Evolutionary conservation across 2,797 vertebrate species (phyloP).

Genomic region (Pseudotriccus pelzelni): DNA sequence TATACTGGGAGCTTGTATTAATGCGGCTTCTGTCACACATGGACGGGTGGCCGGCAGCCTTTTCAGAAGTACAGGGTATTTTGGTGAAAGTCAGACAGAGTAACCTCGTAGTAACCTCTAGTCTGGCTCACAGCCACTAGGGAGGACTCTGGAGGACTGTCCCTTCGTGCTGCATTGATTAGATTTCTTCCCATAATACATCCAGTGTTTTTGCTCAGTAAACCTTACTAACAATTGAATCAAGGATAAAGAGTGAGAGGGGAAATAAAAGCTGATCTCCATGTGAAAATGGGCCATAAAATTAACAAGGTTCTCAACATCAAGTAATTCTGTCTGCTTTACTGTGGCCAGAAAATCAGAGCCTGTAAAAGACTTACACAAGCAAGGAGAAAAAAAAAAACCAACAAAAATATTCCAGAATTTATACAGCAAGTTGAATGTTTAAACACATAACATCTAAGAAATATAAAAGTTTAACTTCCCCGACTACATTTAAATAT

Average conservation of each 20-base stretch:
- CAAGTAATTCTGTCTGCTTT: slow-evolving; percentile 45
- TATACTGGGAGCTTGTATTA: slow-evolving; percentile 59
- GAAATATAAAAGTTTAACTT: neutral
- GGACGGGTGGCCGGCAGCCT: slow-evolving; percentile 6
- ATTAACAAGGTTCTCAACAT: slow-evolving; percentile 51
- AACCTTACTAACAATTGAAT: slow-evolving; percentile 66
- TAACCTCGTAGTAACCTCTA: slow-evolving; percentile 78
- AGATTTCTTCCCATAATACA: slow-evolving; percentile 78
- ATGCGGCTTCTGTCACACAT: slow-evolving; percentile 68
- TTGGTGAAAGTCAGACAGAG: slow-evolving; percentile 77
- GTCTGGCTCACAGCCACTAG: slow-evolving; percentile 70
- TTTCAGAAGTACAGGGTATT: slow-evolving; percentile 60
- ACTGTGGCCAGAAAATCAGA: slow-evolving; percentile 17
- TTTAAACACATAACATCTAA: neutral
- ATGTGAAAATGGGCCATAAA: slow-evolving; percentile 60
- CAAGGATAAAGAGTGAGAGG: slow-evolving; percentile 44
- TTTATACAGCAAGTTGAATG: neutral
- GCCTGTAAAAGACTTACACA: neutral
- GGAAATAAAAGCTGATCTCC: slow-evolving; percentile 64
- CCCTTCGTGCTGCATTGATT: slow-evolving; percentile 66
- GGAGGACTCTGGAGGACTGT: slow-evolving; percentile 40
- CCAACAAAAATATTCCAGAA: neutral
- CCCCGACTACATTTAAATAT: neutral
- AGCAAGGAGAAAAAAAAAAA: neutral
- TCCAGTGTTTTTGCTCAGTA: slow-evolving; percentile 75